A percentile compares a stretch with the other conserved stretches of the same genome.
phyloP scores from a whole-genome alignment of 2,113 vertebrate genomes.

The Rhadina sibilatrix region DNA sequence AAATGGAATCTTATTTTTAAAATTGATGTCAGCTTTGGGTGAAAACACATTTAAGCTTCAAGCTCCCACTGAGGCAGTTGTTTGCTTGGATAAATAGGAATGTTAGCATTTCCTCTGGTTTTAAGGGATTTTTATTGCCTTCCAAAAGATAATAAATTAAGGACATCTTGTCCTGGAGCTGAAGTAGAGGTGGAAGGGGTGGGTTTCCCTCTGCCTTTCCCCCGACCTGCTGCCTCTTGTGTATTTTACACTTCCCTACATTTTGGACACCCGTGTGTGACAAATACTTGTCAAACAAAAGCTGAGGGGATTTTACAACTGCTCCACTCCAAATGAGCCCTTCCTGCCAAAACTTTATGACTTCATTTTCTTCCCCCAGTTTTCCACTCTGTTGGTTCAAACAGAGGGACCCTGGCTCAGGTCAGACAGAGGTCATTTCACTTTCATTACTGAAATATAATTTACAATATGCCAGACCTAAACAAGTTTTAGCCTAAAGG shows the following conservation, averaged over 20 bases:
- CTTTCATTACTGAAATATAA: conserved; percentile 87
- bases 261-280: conserved; percentile 73
- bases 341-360: conserved; percentile 78
- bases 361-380: conserved; percentile 78
- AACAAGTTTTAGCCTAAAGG: conserved; percentile 86
- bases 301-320: conserved; percentile 77
- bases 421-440: conserved; percentile 83
- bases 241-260: conserved; percentile 79
- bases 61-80: conserved; percentile 22
- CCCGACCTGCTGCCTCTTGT: conserved; percentile 64
- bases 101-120: conserved; percentile 43
- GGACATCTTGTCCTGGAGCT: conserved; percentile 31
- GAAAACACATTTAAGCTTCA: neutral
- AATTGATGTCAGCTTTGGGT: neutral
- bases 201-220: conserved; percentile 62
- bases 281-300: conserved; percentile 82
- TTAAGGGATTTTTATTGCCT: conserved; percentile 66
- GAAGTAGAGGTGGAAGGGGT: conserved; percentile 43
- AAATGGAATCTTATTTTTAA: conserved; percentile 17
- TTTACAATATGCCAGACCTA: conserved; percentile 87
- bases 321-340: conserved; percentile 71
- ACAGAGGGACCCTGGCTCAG: conserved; percentile 74
- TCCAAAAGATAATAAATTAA: conserved; percentile 45
- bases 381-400: conserved; percentile 75
- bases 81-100: conserved; percentile 61